Evolutionary conservation across 1,140 invertebrate genomes (phyloP), one percentile per base, ranked within the genome.

Genomic region (Zaprionus capensis): DNA sequence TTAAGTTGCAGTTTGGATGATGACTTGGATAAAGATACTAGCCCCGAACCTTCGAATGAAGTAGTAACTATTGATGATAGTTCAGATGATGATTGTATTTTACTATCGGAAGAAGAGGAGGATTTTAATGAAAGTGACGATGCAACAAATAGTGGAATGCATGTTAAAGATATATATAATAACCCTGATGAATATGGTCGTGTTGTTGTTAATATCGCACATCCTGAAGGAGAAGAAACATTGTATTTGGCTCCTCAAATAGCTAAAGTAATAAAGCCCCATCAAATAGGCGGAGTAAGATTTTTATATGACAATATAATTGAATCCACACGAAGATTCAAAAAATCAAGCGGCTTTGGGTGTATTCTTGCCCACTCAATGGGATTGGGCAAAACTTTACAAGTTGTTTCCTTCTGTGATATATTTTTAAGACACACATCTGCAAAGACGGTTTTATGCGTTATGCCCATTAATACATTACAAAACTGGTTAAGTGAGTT

Each of bases 401-500:
- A 99, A 94, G 96, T 99, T 53, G 97, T 99, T 31, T 97, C 97
- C 78, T 99, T 99, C 94, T 97, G 97, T 91, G 98, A 99, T 93
- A 96, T 99, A 76, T 99, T 99, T 93, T 94, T 99, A 78, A 94
- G 98, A 59, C 96, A 97, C 90, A 99, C 98, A 1, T 94, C 94
- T n/a, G 96, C 97, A 6, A 97, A 96, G 91, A 97, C 96, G 36
- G 97, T 99, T 4, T 93, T 99, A 9, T 98, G 98, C 87, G 99
- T 99, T 78, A 99, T 99, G 94, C 99, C 99, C 1, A 99, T 99
- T 64, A 99, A 99, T 94, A 99, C 99, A 2, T 94, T 99, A 62
- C 98, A 99, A 94, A 99, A 99, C 94, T 99, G 99, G 99, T 93
- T 98, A 71, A 96, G 97, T 4, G 99, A 99, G 93, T 99, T 99